Evolutionary conservation across 2,797 vertebrate species (phyloP).

Genomic region (Balearica regulorum): DNA sequence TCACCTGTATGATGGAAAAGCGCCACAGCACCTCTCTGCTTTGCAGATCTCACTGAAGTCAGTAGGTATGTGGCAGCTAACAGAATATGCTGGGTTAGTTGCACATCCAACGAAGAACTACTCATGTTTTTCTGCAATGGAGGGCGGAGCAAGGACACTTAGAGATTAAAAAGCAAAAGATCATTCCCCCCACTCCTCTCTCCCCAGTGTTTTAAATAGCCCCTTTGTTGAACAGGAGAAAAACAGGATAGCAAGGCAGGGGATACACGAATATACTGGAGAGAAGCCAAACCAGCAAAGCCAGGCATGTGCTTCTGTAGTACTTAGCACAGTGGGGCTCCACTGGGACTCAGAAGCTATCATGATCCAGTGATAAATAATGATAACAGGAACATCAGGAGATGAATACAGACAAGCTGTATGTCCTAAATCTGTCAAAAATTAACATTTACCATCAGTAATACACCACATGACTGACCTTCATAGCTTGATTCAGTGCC

Average conservation of each 20-base stretch:
- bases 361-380: slow-evolving; percentile 9
- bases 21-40: background rate
- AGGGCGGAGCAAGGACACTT: background rate
- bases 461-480: background rate
- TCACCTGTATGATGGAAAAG: slow-evolving; percentile 17
- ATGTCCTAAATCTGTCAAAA: slow-evolving; percentile 6
- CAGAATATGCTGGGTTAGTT: background rate
- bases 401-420: background rate
- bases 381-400: background rate
- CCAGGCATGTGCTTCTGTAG: background rate
- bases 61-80: background rate
- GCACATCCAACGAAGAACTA: background rate
- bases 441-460: slow-evolving; percentile 10
- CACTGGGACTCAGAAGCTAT: background rate
- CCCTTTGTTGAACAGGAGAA: background rate
- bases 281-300: background rate
- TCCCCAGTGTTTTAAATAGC: background rate
- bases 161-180: background rate
- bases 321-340: background rate
- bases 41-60: slow-evolving; percentile 1
- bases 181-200: background rate
- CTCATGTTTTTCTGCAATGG: background rate
- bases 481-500: background rate
- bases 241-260: background rate
- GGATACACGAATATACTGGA: background rate